These are phyloP conservation scores for Toxotes chatareus DNA, from an alignment of 2,113 vertebrate genomes.

Conservation along the genomic window DNA sequence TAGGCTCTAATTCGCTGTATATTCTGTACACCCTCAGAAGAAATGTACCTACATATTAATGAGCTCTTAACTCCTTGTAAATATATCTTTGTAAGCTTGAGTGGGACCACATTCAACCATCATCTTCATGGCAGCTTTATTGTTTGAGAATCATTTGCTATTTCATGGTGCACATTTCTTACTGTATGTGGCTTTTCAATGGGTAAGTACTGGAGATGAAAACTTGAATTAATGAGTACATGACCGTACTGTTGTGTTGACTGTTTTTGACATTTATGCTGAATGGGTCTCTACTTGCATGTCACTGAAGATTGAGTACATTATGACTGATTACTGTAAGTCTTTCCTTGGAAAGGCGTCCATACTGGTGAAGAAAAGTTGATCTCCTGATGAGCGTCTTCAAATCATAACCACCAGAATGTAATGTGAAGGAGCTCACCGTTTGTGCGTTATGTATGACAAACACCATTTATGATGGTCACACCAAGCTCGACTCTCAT, in stretches of 20 bases:
- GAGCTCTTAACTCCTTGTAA: constrained; percentile 27
- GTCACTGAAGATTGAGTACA: constrained; percentile 5
- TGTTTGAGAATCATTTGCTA: constrained; percentile 36
- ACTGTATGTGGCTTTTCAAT: not conserved
- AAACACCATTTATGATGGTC: not conserved
- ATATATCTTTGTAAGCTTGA: constrained; percentile 6
- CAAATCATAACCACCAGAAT: no score
- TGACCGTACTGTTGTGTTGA: constrained; percentile 2
- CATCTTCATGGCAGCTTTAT: constrained; percentile 35
- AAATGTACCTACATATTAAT: constrained; percentile 21
- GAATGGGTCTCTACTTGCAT: not conserved
- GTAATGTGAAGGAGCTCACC: no score
- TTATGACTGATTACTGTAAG: constrained; percentile 6
- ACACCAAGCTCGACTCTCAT: not conserved
- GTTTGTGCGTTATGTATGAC: no score
- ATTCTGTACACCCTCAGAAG: not conserved
- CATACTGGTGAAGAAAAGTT: not conserved
- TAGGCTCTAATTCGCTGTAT: not conserved
- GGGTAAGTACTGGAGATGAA: constrained; percentile 4
- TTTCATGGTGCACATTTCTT: constrained; percentile 39
- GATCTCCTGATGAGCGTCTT: no score
- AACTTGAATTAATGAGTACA: constrained; percentile 10
- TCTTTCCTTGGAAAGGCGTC: not conserved
- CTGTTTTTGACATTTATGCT: constrained; percentile 7
- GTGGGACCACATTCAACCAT: constrained; percentile 40